Conservation (phyloP, 35 echinoderm and acorn worm species). For the Nesometra sesokonis region DNA sequence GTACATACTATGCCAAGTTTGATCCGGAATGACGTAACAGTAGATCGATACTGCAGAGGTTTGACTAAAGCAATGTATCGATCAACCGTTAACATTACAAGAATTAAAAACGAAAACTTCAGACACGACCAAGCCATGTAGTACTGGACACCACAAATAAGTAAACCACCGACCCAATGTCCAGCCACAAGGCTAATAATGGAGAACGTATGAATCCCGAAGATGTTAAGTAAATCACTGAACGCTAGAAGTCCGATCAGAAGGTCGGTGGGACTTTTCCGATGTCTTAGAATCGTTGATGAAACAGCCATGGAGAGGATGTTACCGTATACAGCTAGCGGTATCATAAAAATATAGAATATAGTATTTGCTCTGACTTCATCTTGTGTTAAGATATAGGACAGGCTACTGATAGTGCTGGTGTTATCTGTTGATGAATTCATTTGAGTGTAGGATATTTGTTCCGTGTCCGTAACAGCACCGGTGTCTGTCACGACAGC, state of each 20-base stretch:
- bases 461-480: not conserved
- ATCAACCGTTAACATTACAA: conserved; percentile 40
- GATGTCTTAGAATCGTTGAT: conserved; percentile 25
- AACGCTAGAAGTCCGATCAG: conserved; percentile 23
- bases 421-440: not conserved
- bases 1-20: not conserved
- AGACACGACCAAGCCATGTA: conserved; percentile 53
- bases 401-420: not conserved
- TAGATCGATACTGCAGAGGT: conserved; percentile 29
- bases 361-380: not conserved
- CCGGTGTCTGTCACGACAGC: not conserved
- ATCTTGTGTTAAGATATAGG: not conserved
- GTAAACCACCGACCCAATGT: conserved; percentile 13
- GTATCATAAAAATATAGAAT: conserved; percentile 30
- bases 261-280: conserved; percentile 24
- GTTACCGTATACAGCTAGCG: conserved; percentile 31
- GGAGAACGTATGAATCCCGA: conserved; percentile 30
- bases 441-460: not conserved
- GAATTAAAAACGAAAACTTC: conserved; percentile 50
- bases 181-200: conserved; percentile 11
- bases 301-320: conserved; percentile 29
- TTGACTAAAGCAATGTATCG: conserved; percentile 46
- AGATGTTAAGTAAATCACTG: conserved; percentile 27
- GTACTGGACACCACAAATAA: conserved; percentile 39
- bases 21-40: not conserved